Conservation (phyloP, 2,113 vertebrate genomes). For the Nyctereutes procyonoides region DNA sequence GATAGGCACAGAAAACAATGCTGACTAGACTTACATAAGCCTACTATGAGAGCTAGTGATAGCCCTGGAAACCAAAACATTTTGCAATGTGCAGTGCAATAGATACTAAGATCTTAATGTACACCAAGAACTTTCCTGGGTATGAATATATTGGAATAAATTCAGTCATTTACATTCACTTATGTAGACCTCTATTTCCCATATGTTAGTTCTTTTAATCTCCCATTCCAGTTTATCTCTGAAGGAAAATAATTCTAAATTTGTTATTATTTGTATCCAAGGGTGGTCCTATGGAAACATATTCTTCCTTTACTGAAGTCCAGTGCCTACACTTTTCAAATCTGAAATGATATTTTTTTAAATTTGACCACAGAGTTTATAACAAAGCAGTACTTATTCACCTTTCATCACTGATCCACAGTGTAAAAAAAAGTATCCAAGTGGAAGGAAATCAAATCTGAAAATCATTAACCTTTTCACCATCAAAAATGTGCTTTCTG, state of each 20-base stretch:
- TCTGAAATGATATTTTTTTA: background rate
- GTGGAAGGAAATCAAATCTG: background rate
- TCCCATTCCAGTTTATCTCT: background rate
- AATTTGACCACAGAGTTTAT: background rate
- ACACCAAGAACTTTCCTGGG: background rate
- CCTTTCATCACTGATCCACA: background rate
- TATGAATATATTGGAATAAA: background rate
- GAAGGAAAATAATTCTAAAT: background rate
- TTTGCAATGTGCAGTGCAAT: background rate
- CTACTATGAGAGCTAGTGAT: background rate
- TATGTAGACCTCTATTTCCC: background rate
- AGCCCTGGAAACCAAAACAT: background rate
- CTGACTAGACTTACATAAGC: background rate
- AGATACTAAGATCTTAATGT: background rate
- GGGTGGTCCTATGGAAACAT: background rate
- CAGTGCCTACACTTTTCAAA: background rate
- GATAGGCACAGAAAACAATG: background rate
- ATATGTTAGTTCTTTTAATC: background rate
- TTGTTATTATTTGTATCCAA: background rate
- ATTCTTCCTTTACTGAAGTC: background rate
- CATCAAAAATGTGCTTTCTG: background rate
- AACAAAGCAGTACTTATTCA: background rate
- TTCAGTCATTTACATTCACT: fast-evolving
- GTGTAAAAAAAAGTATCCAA: background rate
- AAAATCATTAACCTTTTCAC: background rate